These are phyloP conservation scores for Connochaetes taurinus DNA, from an alignment of 2,113 vertebrate species.

Conservation along the genomic window DNA sequence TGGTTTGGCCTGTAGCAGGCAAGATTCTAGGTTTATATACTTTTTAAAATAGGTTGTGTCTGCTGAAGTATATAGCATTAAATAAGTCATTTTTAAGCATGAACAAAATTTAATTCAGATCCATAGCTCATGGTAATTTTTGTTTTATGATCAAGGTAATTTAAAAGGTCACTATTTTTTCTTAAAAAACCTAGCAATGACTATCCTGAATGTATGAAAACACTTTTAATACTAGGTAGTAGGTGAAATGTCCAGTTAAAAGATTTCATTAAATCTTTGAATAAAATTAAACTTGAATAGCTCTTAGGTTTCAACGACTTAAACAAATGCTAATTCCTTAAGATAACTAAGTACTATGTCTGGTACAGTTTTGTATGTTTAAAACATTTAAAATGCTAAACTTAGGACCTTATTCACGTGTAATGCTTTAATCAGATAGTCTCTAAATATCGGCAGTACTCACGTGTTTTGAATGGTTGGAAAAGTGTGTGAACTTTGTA, in stretches of 20 bases:
- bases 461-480: not conserved
- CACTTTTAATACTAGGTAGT: not conserved
- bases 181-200: not conserved
- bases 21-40: not conserved
- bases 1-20: not conserved
- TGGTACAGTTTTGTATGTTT: not conserved
- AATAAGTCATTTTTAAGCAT: not conserved
- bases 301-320: not conserved
- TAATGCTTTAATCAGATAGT: not conserved
- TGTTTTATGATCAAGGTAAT: not conserved
- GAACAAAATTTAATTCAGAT: not conserved
- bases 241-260: not conserved
- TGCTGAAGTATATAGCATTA: not conserved
- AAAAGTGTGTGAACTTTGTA: not conserved
- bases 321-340: not conserved
- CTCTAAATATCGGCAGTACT: not conserved
- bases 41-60: not conserved
- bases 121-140: not conserved
- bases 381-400: not conserved
- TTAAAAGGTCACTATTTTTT: not conserved
- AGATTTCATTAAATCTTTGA: slow-evolving; percentile 13
- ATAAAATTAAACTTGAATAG: not conserved
- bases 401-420: not conserved
- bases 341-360: not conserved
- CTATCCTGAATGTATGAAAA: not conserved